These are phyloP conservation scores for Cheilosia urbana DNA, from an alignment of 2,888 invertebrate genomes.

Conservation along the genomic window DNA sequence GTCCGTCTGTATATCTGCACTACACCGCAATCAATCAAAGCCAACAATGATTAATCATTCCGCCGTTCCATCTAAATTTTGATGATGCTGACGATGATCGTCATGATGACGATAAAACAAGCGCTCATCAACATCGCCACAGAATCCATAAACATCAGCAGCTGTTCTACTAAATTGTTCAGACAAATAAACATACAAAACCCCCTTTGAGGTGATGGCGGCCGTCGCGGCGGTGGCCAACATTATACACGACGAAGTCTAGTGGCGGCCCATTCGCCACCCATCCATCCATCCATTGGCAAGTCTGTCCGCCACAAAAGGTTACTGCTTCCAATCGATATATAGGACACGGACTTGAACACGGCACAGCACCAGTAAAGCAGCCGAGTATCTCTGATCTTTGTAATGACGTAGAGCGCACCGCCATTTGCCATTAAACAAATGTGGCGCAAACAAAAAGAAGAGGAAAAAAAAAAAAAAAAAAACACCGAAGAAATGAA, in stretches of 20 bases:
- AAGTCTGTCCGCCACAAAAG: constrained; percentile 35
- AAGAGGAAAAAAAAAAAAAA: background rate
- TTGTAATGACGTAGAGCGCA: constrained; percentile 23
- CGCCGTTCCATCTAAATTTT: constrained; percentile 10
- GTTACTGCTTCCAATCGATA: constrained; percentile 41
- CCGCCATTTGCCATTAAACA: constrained; percentile 8
- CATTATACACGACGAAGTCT: background rate
- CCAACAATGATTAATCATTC: constrained; percentile 47
- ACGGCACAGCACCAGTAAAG: background rate
- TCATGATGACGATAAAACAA: constrained; percentile 35
- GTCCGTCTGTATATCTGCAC: background rate
- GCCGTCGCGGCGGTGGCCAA: background rate
- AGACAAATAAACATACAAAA: constrained; percentile 38
- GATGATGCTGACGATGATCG: constrained; percentile 37
- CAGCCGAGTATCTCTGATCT: constrained; percentile 28
- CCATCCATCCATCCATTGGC: constrained; percentile 13
- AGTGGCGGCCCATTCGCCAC: constrained; percentile 21
- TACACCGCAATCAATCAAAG: constrained; percentile 49
- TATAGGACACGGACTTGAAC: constrained; percentile 15
- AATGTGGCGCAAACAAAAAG: constrained; percentile 18
- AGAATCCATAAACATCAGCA: constrained; percentile 12
- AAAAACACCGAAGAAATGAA: background rate
- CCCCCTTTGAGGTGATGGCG: background rate
- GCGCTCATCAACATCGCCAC: constrained; percentile 15
- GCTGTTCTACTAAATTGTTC: constrained; percentile 41